Base-by-base conservation (phyloP, 37 sponge, comb jelly and placozoan species). In the Diacarnus erythraeanus region DNA sequence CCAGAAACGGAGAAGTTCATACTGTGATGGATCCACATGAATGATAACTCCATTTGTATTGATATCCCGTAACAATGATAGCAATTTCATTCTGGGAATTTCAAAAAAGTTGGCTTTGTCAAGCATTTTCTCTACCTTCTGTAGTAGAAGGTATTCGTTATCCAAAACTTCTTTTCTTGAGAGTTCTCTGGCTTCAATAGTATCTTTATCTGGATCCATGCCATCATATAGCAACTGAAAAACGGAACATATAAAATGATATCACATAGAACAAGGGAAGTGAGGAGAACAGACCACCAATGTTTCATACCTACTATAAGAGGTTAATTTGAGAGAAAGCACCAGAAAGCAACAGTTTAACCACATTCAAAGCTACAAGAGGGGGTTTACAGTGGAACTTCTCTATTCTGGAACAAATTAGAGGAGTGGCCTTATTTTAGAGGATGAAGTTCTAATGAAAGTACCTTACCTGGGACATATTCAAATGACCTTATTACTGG, bases 141-240 rank as follows among this genome's bases (percentile, higher is more conserved):
- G 87, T 3, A 94, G 76, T 15, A 97, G 85, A 78, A 76, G 79
- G 69, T 81, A 88, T 67, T 97, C 97, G 3, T 76, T 56, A 35
- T 91, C 97, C 31, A 94, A 80, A 0, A 78, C 64, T 64, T 97
- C 93, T 36, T 91, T 86, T 18, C 75, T 59, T 30, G 82, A 57
- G 43, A 94, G 72, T 18, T 72, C 35, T 25, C 64, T 74, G 9
- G 88, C 79, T 43, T 74, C 58, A 40, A 82, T 36, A 18, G 95
- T 94, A 75, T 97, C 97, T 71, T 95, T 97, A 75, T 97, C 97
- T 22, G 97, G 97, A 37, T 97, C 93, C 71, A 97, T 44, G 9
- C 26, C 38, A 71, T 97, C 97, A 77, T 92, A 97, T 58, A 89
- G 81, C 0, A 70, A 25, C 96, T 95, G 41, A 42, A 71, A 1